A percentile compares a stretch with the other conserved stretches of the same genome.
Evolutionary conservation across 53 echinoderm and acorn worm species (phyloP).

Genomic region (Apostichopus leukothele): DNA sequence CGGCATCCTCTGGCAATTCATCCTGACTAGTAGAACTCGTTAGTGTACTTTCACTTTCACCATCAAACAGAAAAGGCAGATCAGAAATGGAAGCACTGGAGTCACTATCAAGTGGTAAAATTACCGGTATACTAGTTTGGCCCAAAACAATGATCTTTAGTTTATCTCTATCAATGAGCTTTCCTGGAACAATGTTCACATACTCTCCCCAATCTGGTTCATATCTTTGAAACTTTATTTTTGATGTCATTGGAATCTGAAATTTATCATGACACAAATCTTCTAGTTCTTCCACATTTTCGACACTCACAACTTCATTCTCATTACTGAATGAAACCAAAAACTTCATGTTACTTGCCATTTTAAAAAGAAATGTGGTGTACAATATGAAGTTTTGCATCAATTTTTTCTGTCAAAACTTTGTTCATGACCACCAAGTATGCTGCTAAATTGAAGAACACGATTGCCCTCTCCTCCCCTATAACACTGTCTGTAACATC

Average conservation of each 20-base stretch:
- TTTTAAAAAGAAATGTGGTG: slow-evolving; percentile 9
- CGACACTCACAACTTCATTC: slow-evolving; percentile 17
- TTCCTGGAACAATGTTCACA: not conserved
- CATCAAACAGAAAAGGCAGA: not conserved
- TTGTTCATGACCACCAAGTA: slow-evolving; percentile 22
- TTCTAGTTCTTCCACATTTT: not conserved
- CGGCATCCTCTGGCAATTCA: not conserved
- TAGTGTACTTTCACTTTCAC: not conserved
- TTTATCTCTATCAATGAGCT: slow-evolving; percentile 2
- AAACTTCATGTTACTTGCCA: slow-evolving; percentile 6
- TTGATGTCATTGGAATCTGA: not conserved
- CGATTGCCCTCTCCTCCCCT: slow-evolving; percentile 14
- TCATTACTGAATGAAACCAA: not conserved
- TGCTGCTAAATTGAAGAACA: not conserved
- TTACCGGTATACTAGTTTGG: not conserved
- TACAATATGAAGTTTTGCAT: not conserved
- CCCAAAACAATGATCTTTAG: not conserved
- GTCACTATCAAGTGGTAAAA: not conserved
- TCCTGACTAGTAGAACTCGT: not conserved
- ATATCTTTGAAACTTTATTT: slow-evolving; percentile 23
- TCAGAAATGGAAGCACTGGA: not conserved
- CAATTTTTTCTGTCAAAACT: slow-evolving; percentile 1
- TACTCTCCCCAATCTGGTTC: slow-evolving; percentile 9
- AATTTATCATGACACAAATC: not conserved
- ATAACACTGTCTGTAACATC: slow-evolving; percentile 24